Evolutionary conservation across 2,888 invertebrate genomes (phyloP).

Genomic region (Rotaria sp.): DNA sequence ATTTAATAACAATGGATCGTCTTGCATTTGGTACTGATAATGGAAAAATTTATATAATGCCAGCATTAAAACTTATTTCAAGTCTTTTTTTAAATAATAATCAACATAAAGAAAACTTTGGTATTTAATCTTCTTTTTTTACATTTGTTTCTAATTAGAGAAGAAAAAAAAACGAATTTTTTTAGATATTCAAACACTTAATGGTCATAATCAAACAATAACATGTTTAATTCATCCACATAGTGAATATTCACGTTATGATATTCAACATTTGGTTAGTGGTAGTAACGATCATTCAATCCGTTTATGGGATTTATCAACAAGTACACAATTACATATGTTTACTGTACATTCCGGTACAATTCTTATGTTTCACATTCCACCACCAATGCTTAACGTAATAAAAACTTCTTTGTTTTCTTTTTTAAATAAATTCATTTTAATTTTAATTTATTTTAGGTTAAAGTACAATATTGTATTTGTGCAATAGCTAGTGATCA

Average conservation of each 20-base stretch:
- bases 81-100: not conserved
- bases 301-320: slow-evolving; percentile 86
- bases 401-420: slow-evolving; percentile 43
- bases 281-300: slow-evolving; percentile 97
- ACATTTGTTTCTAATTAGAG: not conserved
- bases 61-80: slow-evolving; percentile 5
- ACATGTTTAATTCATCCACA: slow-evolving; percentile 90
- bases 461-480: slow-evolving; percentile 81
- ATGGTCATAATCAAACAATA: slow-evolving; percentile 84
- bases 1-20: not conserved
- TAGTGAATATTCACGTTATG: slow-evolving; percentile 67
- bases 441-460: slow-evolving; percentile 60
- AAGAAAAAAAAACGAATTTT: not conserved
- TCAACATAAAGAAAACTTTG: not conserved
- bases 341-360: slow-evolving; percentile 97
- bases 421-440: not conserved
- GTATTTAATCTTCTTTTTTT: not conserved
- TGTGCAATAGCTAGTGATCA: slow-evolving; percentile 95
- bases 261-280: slow-evolving; percentile 56
- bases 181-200: slow-evolving; percentile 73
- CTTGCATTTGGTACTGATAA: slow-evolving; percentile 26
- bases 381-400: slow-evolving; percentile 71
- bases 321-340: slow-evolving; percentile 77
- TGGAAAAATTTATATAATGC: not conserved
- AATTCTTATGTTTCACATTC: slow-evolving; percentile 83